Base-by-base conservation (phyloP, 2,113 vertebrate genomes). In the Sterna hirundo region DNA sequence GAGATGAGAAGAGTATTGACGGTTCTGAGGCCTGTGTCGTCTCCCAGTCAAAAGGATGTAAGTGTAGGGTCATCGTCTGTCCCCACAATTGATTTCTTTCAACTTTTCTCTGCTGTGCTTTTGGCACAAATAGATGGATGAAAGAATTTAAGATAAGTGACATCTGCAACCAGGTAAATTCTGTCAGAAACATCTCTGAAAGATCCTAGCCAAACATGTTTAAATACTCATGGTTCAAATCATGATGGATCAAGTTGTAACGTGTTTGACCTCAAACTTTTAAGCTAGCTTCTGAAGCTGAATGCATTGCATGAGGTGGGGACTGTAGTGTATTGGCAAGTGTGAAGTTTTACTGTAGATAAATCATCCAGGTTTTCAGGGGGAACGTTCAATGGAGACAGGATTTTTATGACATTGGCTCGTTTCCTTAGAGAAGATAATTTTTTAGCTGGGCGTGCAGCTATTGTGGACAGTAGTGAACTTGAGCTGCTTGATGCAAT, bases 401-500 rank as follows among this genome's bases (percentile, higher is more conserved):
- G 32, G 34, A 21, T 70, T 82, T 75, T 66, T 64, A 60, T 0
- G 9, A 26, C 46, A 57, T 3, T 52, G 34, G 2, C n/a, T 61
- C 34, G 66, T 87, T 81, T 58, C n/a, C 17, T 47, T 87, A 46
- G 46, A 36, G 38, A n/a, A 47, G 12, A 13, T 49, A 51, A 42
- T 9, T 21, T 74, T 40, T n/a, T 66, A 61, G 8, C 61, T 79
- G 47, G 3, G 11, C 46, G 18, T 82, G 70, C 42, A 49, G 30
- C 30, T 85, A 1, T 13, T 70, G 65, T 44, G 27, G 36, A 18
- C 15, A 74, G 19, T 1, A 10, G 6, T 49, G 3, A 75, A 46
- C 11, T 42, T 55, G 21, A 42, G n/a, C 38, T 58, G 3, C 0
- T 54, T 46, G 57, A 47, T 68, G 0, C 19, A 46, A 0, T 30